Evolutionary conservation across 2,113 vertebrate genomes (phyloP), one percentile per base, ranked within the genome.

Genomic region (Noctilio leporinus): DNA sequence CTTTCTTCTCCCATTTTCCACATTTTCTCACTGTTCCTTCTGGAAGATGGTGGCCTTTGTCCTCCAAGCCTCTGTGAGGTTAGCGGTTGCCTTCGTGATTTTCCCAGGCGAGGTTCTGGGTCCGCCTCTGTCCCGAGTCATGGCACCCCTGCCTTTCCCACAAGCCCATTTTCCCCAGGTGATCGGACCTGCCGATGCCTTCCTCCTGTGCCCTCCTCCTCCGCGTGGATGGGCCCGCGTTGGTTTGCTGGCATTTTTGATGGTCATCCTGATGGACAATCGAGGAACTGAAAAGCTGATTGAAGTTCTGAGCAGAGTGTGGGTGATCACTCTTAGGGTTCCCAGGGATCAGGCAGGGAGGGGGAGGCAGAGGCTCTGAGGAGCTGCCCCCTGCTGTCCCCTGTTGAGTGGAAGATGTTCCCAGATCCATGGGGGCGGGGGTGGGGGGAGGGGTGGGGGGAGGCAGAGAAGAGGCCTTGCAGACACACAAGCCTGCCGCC

Each of bases 401-500:
- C 43, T 30, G 59, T 51, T 10, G 40, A 4, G 24, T 78, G 47
- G 64, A 30, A 86, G n/a, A 8, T 38, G 19, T 30, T 19, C 47
- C 47, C n/a, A 12, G 14, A 38, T n/a, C n/a, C n/a, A n/a, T n/a
- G n/a, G n/a, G n/a, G n/a, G 24, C 26, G 53, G 15, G 26, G 35
- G 10, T 62, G 17, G 24, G 78, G 17, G 17, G 16, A 26, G 7
- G 24, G 65, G 65, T 4, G 49, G 35, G 43, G 35, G 35, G 49
- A 16, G 35, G 51, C 14, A 55, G 77, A n/a, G 47, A 17, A 51
- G 49, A 14, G 6, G 64, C 64, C 14, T 17, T n/a, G n/a, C 72
- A 16, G 15, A 30, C 12, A 22, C 12, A 15, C 7, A 1, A 30
- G 7, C 40, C 4, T 26, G 4, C 47, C 8, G 33, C 17, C 2